These are phyloP conservation scores for Sinelater perroti DNA, from an alignment of 2,888 invertebrate genomes.

Conservation along the genomic window DNA sequence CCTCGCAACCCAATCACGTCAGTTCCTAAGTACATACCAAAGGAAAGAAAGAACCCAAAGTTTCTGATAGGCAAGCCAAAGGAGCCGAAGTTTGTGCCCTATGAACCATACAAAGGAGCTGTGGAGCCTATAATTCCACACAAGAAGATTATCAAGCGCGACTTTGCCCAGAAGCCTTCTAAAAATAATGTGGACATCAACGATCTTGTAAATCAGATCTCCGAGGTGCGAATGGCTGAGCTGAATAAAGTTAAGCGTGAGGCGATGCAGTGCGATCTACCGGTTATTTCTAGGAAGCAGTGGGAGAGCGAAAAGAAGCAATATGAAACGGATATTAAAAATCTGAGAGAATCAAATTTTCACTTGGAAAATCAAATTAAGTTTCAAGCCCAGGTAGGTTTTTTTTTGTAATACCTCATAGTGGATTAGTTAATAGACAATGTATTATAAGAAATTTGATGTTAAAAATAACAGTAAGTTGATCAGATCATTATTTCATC, in stretches of 20 bases:
- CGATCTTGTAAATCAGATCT: slow-evolving; percentile 75
- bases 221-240: slow-evolving; percentile 72
- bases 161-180: slow-evolving; percentile 38
- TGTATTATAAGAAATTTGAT: too few relatives aligned
- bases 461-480: too few relatives aligned
- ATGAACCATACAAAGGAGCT: slow-evolving; percentile 88
- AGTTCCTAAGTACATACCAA: slow-evolving; percentile 69
- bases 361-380: slow-evolving; percentile 82
- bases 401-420: too few relatives aligned
- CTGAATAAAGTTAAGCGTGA: slow-evolving; percentile 64
- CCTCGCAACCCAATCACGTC: slow-evolving; percentile 68
- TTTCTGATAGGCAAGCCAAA: slow-evolving; percentile 65
- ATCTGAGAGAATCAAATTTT: slow-evolving; percentile 73
- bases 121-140: slow-evolving; percentile 78
- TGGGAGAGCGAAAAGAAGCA: slow-evolving; percentile 63
- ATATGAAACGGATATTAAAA: slow-evolving; percentile 69
- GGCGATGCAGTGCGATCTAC: slow-evolving; percentile 58
- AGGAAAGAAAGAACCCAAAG: slow-evolving; percentile 65
- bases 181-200: slow-evolving; percentile 64
- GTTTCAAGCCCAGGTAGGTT: slow-evolving; percentile 81
- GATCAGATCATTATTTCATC: too few relatives aligned
- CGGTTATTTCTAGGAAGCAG: slow-evolving; percentile 52
- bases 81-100: slow-evolving; percentile 86
- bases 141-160: slow-evolving; percentile 54
- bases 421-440: too few relatives aligned